Conservation (phyloP, 1,140 invertebrate species). For the Platyscapa corneri region DNA sequence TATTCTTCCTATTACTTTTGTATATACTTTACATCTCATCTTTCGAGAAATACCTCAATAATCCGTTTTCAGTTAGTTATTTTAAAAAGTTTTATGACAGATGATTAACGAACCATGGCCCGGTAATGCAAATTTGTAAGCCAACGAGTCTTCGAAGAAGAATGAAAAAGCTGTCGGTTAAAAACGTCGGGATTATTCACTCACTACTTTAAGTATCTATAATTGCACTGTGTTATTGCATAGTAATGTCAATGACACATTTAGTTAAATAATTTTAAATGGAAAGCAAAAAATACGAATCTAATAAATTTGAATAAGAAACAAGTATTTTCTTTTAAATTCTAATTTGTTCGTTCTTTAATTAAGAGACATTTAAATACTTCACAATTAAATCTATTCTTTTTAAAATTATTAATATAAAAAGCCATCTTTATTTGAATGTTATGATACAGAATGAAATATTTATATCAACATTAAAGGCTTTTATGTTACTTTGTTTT, state of each 20-base stretch:
- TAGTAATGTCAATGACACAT: conserved; percentile 12
- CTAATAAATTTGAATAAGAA: too few relatives aligned
- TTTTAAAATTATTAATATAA: too few relatives aligned
- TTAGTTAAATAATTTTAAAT: conserved; percentile 32
- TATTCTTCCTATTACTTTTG: not conserved
- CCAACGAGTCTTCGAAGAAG: not conserved
- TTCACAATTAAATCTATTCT: not conserved
- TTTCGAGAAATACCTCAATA: conserved; percentile 13
- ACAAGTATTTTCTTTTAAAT: too few relatives aligned
- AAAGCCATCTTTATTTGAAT: too few relatives aligned
- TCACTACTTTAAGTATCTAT: conserved; percentile 42
- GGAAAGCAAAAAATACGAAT: too few relatives aligned
- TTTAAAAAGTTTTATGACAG: conserved; percentile 22
- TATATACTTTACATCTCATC: conserved; percentile 30
- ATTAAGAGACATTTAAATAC: not conserved
- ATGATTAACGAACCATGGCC: conserved; percentile 35
- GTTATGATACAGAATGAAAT: too few relatives aligned
- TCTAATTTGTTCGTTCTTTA: not conserved
- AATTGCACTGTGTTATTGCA: conserved; percentile 23
- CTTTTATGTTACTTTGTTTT: too few relatives aligned
- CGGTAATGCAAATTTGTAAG: conserved; percentile 18
- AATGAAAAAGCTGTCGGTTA: conserved; percentile 38
- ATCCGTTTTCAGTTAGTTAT: conserved; percentile 26
- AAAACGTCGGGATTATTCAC: conserved; percentile 45
- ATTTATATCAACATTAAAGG: too few relatives aligned